Percentiles rank a stretch among this genome's conserved stretches.
Evolutionary conservation across 1,140 invertebrate genomes (phyloP).

Genomic region (Chelonus insularis): DNA sequence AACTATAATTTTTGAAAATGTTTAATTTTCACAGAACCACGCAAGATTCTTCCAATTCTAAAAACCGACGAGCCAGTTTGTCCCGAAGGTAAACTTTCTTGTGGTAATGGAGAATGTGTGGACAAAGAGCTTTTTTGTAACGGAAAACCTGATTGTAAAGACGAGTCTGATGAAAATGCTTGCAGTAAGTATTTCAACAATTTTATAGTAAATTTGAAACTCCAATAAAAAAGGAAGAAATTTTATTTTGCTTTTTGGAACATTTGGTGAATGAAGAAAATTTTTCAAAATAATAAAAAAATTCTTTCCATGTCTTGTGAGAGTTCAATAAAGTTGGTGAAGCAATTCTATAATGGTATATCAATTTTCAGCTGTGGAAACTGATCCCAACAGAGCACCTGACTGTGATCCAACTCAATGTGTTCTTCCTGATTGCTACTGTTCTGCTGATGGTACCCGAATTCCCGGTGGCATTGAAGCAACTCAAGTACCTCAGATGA

Average conservation of each 20-base stretch:
- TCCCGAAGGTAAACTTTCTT: slow-evolving; percentile 83
- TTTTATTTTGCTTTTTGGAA: too few relatives aligned
- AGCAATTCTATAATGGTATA: slow-evolving; percentile 56
- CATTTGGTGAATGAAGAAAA: too few relatives aligned
- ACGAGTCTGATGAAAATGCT: slow-evolving; percentile 93
- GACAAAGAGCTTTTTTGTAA: slow-evolving; percentile 92
- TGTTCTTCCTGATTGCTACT: slow-evolving; percentile 89
- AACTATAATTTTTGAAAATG: slow-evolving; percentile 14
- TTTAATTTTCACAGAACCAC: slow-evolving; percentile 71
- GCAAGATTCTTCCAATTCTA: slow-evolving; percentile 83
- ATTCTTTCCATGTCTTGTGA: too few relatives aligned
- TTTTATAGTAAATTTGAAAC: too few relatives aligned
- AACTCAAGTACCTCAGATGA: slow-evolving; percentile 89
- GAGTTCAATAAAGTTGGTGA: too few relatives aligned
- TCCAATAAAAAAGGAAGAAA: too few relatives aligned
- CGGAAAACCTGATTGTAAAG: slow-evolving; percentile 87
- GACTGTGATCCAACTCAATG: slow-evolving; percentile 89
- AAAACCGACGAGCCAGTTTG: slow-evolving; percentile 91
- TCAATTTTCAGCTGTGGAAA: slow-evolving; percentile 73
- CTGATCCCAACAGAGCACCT: slow-evolving; percentile 85
- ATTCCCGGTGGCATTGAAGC: slow-evolving; percentile 83
- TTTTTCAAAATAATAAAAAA: too few relatives aligned
- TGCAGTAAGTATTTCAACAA: slow-evolving; percentile 75
- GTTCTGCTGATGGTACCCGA: slow-evolving; percentile 87
- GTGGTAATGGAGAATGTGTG: slow-evolving; percentile 87